phyloP scores from a whole-genome alignment of 1,140 invertebrate species.

The Alviniconcha marisindica region DNA sequence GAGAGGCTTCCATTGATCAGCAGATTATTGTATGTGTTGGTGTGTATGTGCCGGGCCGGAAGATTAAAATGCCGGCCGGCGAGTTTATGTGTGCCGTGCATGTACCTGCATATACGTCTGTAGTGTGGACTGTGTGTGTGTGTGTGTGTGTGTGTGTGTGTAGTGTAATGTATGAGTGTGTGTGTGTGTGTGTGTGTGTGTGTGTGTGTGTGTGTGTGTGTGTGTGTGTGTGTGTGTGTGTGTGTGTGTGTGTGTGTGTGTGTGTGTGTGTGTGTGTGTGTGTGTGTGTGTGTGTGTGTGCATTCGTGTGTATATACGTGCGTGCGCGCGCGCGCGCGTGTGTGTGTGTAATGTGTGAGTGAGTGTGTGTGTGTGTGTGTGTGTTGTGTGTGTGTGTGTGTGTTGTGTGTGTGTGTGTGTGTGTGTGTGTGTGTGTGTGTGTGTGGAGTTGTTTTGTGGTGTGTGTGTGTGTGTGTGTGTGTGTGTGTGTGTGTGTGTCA shows the following conservation, averaged over 20 bases:
- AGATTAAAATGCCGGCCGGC: too few species aligned
- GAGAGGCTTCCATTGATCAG: not conserved
- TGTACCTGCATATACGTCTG: too few species aligned
- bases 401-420: not conserved
- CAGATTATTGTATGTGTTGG: not conserved
- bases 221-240: conserved; percentile 17
- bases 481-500: not conserved
- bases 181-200: not conserved
- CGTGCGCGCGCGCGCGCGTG: not conserved
- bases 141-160: conserved; percentile 1
- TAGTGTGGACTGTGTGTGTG: not conserved
- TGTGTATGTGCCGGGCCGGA: not conserved
- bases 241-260: conserved; percentile 17
- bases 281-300: conserved; percentile 1
- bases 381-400: not conserved
- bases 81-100: too few species aligned
- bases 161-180: too few species aligned
- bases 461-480: not conserved
- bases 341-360: not conserved
- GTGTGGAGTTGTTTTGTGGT: not conserved
- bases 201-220: conserved; percentile 11
- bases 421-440: not conserved
- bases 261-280: conserved; percentile 14
- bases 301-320: not conserved
- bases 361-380: not conserved